Percentiles rank a stretch among this genome's conserved stretches.
These are phyloP conservation scores for Equus quagga DNA, from an alignment of 2,113 vertebrate species.

Conservation along the genomic window DNA sequence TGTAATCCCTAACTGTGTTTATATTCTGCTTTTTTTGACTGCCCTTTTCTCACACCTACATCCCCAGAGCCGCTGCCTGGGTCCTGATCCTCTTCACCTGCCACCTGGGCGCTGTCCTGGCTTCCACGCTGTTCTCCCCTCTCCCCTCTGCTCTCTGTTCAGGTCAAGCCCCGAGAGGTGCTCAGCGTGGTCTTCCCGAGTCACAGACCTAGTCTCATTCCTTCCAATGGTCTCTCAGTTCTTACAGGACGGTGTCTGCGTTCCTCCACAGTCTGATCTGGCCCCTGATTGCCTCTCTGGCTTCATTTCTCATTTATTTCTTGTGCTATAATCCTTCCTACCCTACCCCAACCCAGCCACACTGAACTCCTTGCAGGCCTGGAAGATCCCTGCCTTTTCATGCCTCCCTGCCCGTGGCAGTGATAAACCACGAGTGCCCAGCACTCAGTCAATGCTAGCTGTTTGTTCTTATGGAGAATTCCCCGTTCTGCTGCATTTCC, in stretches of 20 bases:
- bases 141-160: neutral
- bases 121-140: neutral
- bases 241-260: fast-evolving
- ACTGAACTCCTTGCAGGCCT: neutral
- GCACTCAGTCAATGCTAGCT: neutral
- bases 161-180: neutral
- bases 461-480: neutral
- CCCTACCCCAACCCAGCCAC: neutral
- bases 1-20: neutral
- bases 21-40: neutral
- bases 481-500: neutral
- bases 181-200: neutral
- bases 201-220: fast-evolving
- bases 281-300: neutral
- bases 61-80: neutral
- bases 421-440: neutral
- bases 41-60: neutral
- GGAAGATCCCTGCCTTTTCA: neutral
- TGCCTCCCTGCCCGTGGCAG: neutral
- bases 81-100: neutral
- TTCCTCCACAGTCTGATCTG: neutral
- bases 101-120: neutral
- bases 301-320: neutral
- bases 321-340: neutral
- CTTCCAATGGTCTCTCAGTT: fast-evolving